Percentiles rank a stretch among this genome's conserved stretches.
phyloP scores from a whole-genome alignment of 1,140 invertebrate genomes.

The Cotesia typhae region DNA sequence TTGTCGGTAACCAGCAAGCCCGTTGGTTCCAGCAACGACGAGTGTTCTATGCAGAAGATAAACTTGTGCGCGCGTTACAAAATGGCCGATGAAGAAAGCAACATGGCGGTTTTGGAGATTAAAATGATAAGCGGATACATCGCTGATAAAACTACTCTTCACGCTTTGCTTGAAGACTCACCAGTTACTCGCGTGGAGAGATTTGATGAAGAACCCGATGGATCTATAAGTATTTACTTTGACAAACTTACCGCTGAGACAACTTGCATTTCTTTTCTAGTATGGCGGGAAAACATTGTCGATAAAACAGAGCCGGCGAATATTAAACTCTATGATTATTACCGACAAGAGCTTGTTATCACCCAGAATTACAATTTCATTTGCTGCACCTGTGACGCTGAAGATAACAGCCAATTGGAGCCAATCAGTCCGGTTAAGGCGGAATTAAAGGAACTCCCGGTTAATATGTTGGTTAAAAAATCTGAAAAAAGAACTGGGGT shows the following conservation, averaged over 20 bases:
- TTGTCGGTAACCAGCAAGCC: constrained; percentile 53
- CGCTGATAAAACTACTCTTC: constrained; percentile 66
- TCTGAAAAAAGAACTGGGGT: neutral
- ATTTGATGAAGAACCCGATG: constrained; percentile 65
- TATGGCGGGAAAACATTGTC: constrained; percentile 58
- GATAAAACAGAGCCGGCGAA: constrained; percentile 70
- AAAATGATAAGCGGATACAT: constrained; percentile 73
- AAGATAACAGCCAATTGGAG: constrained; percentile 42
- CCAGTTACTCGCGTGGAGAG: constrained; percentile 63
- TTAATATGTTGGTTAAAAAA: neutral
- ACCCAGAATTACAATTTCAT: constrained; percentile 31
- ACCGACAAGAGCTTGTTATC: constrained; percentile 67
- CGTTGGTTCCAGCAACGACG: constrained; percentile 48
- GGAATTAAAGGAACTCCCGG: neutral
- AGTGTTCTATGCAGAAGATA: constrained; percentile 58
- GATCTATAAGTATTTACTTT: constrained; percentile 64
- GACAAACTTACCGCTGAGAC: constrained; percentile 63
- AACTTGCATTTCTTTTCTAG: constrained; percentile 64
- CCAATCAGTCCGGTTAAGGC: constrained; percentile 34
- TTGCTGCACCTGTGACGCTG: constrained; percentile 50
- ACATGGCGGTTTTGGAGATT: constrained; percentile 75
- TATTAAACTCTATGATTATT: constrained; percentile 77
- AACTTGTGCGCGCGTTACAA: constrained; percentile 61
- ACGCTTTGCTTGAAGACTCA: constrained; percentile 59
- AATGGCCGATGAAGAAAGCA: constrained; percentile 62